Percentiles rank a stretch among this genome's conserved stretches.
phyloP scores from a whole-genome alignment of 1,140 invertebrate species.

The Drosophila mayri region DNA sequence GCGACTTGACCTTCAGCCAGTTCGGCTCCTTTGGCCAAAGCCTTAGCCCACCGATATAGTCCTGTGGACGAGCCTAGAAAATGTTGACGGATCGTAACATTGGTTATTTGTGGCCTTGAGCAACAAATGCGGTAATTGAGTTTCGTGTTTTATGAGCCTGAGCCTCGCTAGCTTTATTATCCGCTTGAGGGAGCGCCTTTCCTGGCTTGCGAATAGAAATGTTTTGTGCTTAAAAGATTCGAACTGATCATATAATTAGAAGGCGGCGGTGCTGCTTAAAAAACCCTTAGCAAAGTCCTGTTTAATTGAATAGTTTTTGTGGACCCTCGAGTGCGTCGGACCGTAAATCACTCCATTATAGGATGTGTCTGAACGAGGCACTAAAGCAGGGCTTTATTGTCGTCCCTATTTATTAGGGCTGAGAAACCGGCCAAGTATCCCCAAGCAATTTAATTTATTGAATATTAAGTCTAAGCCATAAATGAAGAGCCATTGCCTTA shows the following conservation, averaged over 20 bases:
- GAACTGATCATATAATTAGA: conserved; percentile 51
- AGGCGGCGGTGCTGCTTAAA: conserved; percentile 9
- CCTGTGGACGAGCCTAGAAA: conserved; percentile 48
- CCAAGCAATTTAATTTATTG: conserved; percentile 20
- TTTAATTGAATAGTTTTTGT: conserved; percentile 44
- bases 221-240: conserved; percentile 23
- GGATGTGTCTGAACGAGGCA: neutral
- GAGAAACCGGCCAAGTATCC: neutral
- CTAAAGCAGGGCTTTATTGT: conserved; percentile 16
- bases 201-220: conserved; percentile 33
- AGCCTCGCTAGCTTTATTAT: conserved; percentile 50
- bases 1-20: conserved; percentile 24
- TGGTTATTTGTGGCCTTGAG: conserved; percentile 81
- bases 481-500: neutral
- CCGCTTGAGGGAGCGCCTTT: conserved; percentile 1
- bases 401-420: conserved; percentile 9
- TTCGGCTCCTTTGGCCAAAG: neutral
- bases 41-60: conserved; percentile 9
- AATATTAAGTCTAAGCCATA: conserved; percentile 2
- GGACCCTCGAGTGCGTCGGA: conserved; percentile 9
- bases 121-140: conserved; percentile 82
- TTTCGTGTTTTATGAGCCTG: conserved; percentile 80
- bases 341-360: conserved; percentile 34
- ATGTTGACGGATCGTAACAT: conserved; percentile 82
- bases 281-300: conserved; percentile 17